These are phyloP conservation scores for Drosophila kanapiae DNA, from an alignment of 1,140 invertebrate genomes.

Conservation along the genomic window DNA sequence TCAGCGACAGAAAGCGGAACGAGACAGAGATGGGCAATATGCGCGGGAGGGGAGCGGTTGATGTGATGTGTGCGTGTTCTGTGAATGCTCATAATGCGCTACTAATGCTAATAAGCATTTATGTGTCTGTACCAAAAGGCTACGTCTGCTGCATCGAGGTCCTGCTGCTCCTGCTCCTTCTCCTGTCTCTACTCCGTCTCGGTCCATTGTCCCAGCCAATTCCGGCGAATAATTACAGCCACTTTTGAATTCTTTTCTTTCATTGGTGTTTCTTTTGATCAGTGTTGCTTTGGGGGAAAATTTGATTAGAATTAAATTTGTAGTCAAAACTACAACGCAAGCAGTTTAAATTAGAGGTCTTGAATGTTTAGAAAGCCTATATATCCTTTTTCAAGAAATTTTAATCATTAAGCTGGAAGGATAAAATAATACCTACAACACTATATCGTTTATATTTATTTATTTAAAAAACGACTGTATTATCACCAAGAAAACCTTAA, in stretches of 20 bases:
- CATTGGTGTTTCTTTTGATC: background rate
- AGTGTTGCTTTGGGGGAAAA: background rate
- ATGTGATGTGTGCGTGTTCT: slow-evolving; percentile 22
- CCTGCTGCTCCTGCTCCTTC: background rate
- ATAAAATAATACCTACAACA: background rate
- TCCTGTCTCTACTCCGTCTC: background rate
- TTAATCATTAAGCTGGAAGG: background rate
- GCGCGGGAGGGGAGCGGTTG: background rate
- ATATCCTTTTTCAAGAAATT: background rate
- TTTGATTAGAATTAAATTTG: background rate
- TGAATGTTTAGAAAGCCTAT: background rate
- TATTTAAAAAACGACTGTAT: background rate
- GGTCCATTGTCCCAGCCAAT: slow-evolving; percentile 23
- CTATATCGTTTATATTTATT: background rate
- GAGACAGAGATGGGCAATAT: slow-evolving; percentile 5
- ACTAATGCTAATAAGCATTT: slow-evolving; percentile 77
- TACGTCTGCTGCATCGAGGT: slow-evolving; percentile 15
- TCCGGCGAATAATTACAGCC: slow-evolving; percentile 30
- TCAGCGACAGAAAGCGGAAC: background rate
- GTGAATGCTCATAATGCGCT: slow-evolving; percentile 71
- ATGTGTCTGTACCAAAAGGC: slow-evolving; percentile 45
- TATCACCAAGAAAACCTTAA: background rate
- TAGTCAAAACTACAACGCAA: background rate
- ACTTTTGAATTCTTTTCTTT: slow-evolving; percentile 19
- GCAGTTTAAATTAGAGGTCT: background rate